Base-by-base conservation (phyloP, 2,113 vertebrate genomes). In the Loxodonta africana region DNA sequence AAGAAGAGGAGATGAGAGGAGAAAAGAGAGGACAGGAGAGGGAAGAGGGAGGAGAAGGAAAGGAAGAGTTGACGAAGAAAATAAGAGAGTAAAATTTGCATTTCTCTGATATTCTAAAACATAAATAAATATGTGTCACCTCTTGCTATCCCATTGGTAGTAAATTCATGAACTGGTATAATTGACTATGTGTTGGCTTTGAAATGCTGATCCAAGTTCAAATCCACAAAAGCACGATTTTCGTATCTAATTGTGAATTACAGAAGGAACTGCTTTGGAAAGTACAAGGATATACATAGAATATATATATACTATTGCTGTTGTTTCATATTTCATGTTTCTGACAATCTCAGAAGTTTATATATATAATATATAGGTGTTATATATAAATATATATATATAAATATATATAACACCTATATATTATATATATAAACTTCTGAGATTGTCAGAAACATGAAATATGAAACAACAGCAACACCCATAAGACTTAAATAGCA, bases 371-470 rank as follows among this genome's bases (percentile, higher is more conserved):
- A n/a, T n/a, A n/a, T n/a, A n/a, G n/a, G n/a, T n/a, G n/a, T n/a
- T 93, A 51, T 80, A 53, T 26, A 51, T 33, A 37, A 76, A 25
- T 63, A 63, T 60, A 57, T 57, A 57, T 57, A 17, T 57, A 57
- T 57, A 57, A 37, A 37, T 37, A 67, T 67, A 33, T 14, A 12
- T 67, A 62, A 57, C 37, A 37, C 37, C 37, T 57, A 57, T 57
- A 12, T 15, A 17, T 15, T 62, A 67, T 14, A 30, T 67, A 14
- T 67, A 30, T 28, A 30, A 67, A 57, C 53, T 37, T 23, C 37
- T 89, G 14, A 85, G n/a, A 89, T 96, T 23, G 12, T 44, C 12
- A 80, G 44, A 92, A 86, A 80, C 1, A 6, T 83, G 28, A 97
- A 94, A 82, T 82, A 71, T 84, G 65, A 76, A 80, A 88, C 0